Evolutionary conservation across 1,140 invertebrate species (phyloP).

Genomic region (Pteromalus puparum): DNA sequence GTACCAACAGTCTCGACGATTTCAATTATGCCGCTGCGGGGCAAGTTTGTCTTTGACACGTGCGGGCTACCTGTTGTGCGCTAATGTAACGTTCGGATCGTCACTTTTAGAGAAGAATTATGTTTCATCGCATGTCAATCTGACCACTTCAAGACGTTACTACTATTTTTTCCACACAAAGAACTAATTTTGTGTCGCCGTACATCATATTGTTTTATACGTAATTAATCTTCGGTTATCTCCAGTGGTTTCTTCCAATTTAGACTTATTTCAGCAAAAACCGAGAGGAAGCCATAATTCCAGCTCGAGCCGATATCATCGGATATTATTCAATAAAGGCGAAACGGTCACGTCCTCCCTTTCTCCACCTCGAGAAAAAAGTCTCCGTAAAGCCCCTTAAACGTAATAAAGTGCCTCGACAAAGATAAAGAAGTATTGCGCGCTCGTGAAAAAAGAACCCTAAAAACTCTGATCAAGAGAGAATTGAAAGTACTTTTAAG

Average conservation of each 20-base stretch:
- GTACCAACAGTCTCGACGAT: too few relatives aligned
- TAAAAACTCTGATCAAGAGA: not conserved
- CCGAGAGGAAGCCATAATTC: conserved; percentile 7
- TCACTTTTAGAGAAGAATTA: too few relatives aligned
- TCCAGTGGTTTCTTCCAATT: not conserved
- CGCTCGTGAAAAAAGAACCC: not conserved
- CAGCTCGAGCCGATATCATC: not conserved
- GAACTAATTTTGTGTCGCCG: too few relatives aligned
- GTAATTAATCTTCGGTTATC: not conserved
- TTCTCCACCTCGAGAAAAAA: conserved; percentile 20
- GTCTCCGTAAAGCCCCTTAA: conserved; percentile 21
- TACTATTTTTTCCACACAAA: too few relatives aligned
- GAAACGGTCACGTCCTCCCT: not conserved
- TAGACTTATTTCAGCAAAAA: not conserved
- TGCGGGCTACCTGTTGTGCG: too few relatives aligned
- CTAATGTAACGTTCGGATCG: too few relatives aligned
- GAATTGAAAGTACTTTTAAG: not conserved
- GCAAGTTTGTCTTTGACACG: too few relatives aligned
- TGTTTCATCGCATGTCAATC: too few relatives aligned
- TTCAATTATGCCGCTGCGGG: too few relatives aligned
- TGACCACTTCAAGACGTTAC: too few relatives aligned
- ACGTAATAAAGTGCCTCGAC: conserved; percentile 30
- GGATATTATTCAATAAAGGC: conserved; percentile 8
- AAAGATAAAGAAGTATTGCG: conserved; percentile 26
- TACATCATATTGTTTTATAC: not conserved